Evolutionary conservation across 2,113 vertebrate genomes (phyloP).

Genomic region (Ammodytes marinus): DNA sequence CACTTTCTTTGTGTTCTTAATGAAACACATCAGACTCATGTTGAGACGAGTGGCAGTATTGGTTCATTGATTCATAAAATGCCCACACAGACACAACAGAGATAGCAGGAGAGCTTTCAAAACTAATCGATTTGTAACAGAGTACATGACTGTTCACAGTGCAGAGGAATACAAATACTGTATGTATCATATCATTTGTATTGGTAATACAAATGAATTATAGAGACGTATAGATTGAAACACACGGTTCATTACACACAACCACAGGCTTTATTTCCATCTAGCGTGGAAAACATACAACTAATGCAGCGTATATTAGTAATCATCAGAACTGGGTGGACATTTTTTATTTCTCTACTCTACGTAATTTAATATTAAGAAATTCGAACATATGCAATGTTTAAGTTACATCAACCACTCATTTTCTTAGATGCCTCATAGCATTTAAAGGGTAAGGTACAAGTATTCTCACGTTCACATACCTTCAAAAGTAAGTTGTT

Average conservation of each 20-base stretch:
- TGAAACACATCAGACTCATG: conserved; percentile 15
- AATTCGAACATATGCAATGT: background rate
- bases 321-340: background rate
- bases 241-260: conserved; percentile 6
- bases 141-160: conserved; percentile 15
- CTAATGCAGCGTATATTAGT: conserved; percentile 9
- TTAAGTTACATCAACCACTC: background rate
- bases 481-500: background rate
- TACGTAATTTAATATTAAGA: background rate
- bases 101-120: conserved; percentile 45
- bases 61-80: conserved; percentile 53
- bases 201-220: conserved; percentile 15
- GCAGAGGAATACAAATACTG: conserved; percentile 32
- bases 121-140: conserved; percentile 37
- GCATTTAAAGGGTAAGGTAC: background rate
- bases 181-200: conserved; percentile 13
- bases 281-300: background rate
- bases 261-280: background rate
- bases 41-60: conserved; percentile 22
- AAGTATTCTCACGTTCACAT: no score
- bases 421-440: background rate
- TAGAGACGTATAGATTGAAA: conserved; percentile 13
- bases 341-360: background rate
- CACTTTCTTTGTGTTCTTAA: conserved; percentile 2
- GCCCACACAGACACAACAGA: conserved; percentile 9